Conservation (phyloP, 2,797 vertebrate genomes). For the Eulemur mongoz region DNA sequence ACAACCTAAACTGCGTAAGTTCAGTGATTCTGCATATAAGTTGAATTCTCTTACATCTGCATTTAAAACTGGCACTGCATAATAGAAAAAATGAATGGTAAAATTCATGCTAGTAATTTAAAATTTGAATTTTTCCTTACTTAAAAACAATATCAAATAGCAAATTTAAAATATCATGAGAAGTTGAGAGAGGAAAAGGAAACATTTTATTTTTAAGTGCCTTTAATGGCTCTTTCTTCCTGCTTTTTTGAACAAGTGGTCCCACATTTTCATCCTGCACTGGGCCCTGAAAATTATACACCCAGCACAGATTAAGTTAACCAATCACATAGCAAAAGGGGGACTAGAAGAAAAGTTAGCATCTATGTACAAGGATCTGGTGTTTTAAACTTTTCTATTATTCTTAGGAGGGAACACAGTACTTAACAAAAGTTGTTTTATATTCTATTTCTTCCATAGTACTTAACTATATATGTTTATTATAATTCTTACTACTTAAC, state of each 20-base stretch:
- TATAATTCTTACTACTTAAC: not conserved
- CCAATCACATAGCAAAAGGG: not conserved
- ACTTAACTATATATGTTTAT: not conserved
- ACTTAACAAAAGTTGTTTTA: not conserved
- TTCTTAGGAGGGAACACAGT: not conserved
- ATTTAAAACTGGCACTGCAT: not conserved
- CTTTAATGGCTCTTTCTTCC: not conserved
- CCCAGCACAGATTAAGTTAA: not conserved
- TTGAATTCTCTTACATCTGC: not conserved
- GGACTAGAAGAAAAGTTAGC: not conserved
- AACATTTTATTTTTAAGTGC: not conserved
- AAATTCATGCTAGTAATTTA: not conserved
- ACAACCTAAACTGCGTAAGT: not conserved
- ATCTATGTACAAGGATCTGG: not conserved
- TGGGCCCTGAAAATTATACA: not conserved
- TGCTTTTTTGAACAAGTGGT: not conserved
- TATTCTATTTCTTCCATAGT: not conserved
- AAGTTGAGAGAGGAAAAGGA: not conserved
- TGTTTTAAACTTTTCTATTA: not conserved
- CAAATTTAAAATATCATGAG: not conserved
- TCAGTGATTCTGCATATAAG: not conserved
- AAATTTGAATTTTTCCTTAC: not conserved
- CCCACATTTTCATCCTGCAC: not conserved
- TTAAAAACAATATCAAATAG: not conserved
- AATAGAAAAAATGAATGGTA: not conserved